Percentiles rank a stretch among this genome's conserved stretches.
Evolutionary conservation across 1,140 invertebrate genomes (phyloP).

Genomic region (Nylanderia fulva): DNA sequence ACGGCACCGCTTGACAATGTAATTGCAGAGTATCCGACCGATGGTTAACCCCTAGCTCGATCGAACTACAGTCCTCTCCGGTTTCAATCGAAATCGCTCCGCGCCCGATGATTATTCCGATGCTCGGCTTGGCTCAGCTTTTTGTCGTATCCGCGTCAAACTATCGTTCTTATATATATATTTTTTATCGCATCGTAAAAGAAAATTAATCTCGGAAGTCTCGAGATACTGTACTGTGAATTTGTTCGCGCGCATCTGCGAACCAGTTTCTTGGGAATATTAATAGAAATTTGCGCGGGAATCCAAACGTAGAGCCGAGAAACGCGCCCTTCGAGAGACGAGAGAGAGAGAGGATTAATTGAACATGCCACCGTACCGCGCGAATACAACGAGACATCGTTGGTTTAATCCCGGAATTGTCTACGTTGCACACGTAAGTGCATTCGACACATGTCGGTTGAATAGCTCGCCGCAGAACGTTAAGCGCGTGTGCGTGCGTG

Average conservation of each 20-base stretch:
- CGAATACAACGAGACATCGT: constrained; percentile 29
- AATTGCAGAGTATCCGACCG: constrained; percentile 53
- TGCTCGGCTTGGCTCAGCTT: background rate
- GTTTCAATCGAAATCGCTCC: constrained; percentile 52
- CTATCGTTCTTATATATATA: background rate
- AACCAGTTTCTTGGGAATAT: too few species aligned
- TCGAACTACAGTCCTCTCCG: constrained; percentile 36
- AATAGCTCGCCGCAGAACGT: constrained; percentile 32
- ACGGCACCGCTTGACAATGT: constrained; percentile 59
- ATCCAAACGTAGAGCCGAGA: background rate
- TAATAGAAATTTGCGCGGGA: too few species aligned
- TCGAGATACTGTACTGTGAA: too few species aligned
- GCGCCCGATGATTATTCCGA: constrained; percentile 8
- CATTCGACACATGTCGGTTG: constrained; percentile 55
- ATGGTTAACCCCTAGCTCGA: constrained; percentile 38
- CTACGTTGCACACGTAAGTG: constrained; percentile 51
- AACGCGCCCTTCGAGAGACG: background rate
- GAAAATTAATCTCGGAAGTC: background rate
- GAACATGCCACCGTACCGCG: constrained; percentile 25
- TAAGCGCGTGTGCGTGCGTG: background rate
- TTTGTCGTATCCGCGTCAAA: background rate
- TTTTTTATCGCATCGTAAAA: background rate
- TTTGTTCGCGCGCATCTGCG: too few species aligned
- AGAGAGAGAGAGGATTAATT: constrained; percentile 10
- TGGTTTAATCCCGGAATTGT: constrained; percentile 51